These are phyloP conservation scores for Neotoxoptera formosana DNA, from an alignment of 1,140 invertebrate genomes.

Conservation along the genomic window DNA sequence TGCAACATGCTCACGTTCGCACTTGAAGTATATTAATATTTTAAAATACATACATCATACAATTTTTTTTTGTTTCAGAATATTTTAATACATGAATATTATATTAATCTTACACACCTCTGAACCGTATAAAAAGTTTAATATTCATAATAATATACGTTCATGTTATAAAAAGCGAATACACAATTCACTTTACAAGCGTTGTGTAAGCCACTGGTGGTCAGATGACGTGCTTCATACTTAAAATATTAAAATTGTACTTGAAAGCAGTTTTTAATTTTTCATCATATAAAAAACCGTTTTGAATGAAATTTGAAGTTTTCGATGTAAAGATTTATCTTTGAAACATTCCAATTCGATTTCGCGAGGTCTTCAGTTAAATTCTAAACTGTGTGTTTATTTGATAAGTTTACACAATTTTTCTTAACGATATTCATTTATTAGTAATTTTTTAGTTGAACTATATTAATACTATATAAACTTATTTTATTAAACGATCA, in stretches of 20 bases:
- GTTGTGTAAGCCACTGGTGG: neutral
- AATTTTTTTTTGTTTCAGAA: neutral
- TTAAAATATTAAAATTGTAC: neutral
- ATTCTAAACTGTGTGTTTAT: neutral
- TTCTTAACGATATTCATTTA: neutral
- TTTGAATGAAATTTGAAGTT: neutral
- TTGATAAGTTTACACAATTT: neutral
- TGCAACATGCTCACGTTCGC: neutral
- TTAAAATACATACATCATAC: neutral
- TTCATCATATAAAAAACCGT: neutral
- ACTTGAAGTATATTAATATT: neutral
- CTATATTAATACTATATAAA: neutral
- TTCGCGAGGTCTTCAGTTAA: accelerated
- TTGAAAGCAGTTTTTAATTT: neutral
- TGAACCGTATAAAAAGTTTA: neutral
- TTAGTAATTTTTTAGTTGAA: neutral
- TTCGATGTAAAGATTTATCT: neutral
- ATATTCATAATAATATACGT: neutral
- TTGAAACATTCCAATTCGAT: neutral
- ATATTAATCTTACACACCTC: neutral
- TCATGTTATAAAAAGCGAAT: neutral
- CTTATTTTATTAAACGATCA: neutral
- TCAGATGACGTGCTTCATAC: neutral
- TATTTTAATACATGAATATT: neutral
- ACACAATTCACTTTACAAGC: neutral